Conservation (phyloP, 2,888 invertebrate species). For the Oscheius sp. region DNA sequence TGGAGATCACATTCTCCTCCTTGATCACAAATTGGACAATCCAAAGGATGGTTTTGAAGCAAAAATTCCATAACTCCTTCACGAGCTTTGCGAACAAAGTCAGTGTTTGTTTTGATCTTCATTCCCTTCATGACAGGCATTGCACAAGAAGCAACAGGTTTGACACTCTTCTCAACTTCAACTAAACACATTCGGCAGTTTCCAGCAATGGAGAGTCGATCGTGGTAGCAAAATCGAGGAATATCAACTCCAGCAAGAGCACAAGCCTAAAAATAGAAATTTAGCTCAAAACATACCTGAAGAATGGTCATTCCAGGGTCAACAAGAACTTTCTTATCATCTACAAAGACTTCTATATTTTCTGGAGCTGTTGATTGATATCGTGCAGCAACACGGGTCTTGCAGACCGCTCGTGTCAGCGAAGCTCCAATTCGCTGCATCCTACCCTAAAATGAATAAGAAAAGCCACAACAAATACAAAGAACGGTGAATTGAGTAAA, state of each 20-base stretch:
- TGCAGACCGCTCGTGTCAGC: slow-evolving; percentile 27
- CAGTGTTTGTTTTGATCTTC: slow-evolving; percentile 95
- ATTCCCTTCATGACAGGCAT: slow-evolving; percentile 99
- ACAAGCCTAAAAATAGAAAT: slow-evolving; percentile 72
- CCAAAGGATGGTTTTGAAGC: slow-evolving; percentile 95
- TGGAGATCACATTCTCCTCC: slow-evolving; percentile 80
- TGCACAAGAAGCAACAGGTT: slow-evolving; percentile 97
- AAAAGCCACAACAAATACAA: no score
- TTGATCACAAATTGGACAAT: slow-evolving; percentile 99
- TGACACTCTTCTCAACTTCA: slow-evolving; percentile 96
- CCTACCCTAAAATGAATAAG: background rate
- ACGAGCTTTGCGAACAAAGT: slow-evolving; percentile 78
- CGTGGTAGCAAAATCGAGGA: slow-evolving; percentile 98
- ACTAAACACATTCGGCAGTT: slow-evolving; percentile 99
- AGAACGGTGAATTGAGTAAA: no score
- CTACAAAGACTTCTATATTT: slow-evolving; percentile 82
- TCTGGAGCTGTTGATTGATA: slow-evolving; percentile 63
- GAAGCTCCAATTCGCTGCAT: slow-evolving; percentile 51
- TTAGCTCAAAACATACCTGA: slow-evolving; percentile 77
- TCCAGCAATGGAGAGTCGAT: slow-evolving; percentile 94
- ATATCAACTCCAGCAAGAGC: slow-evolving; percentile 96
- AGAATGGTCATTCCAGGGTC: slow-evolving; percentile 95
- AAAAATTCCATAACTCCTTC: slow-evolving; percentile 96
- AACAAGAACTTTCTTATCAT: slow-evolving; percentile 92
- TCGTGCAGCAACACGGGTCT: background rate